These are phyloP conservation scores for Geotrupes spiniger DNA, from an alignment of 2,888 invertebrate genomes.

Conservation along the genomic window DNA sequence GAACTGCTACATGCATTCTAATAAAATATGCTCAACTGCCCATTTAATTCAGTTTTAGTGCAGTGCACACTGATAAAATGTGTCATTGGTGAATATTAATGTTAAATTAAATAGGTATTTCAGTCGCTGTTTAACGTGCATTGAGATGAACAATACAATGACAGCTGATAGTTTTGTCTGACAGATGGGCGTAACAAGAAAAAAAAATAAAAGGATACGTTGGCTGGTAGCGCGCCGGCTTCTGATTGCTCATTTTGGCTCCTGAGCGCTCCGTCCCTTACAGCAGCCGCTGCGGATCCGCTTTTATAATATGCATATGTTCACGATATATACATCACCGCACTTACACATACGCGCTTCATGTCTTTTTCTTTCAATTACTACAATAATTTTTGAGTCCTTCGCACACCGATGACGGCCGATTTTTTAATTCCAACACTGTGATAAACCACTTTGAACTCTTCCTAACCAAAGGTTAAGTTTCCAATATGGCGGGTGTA, in stretches of 20 bases:
- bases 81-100: too few species aligned
- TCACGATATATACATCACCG: slow-evolving; percentile 45
- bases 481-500: slow-evolving; percentile 51
- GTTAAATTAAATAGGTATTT: slow-evolving; percentile 13
- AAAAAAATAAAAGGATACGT: slow-evolving; percentile 62
- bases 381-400: slow-evolving; percentile 24
- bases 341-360: slow-evolving; percentile 38
- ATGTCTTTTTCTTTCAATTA: slow-evolving; percentile 36
- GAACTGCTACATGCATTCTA: slow-evolving; percentile 26
- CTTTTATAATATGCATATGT: slow-evolving; percentile 48
- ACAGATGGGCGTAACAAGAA: slow-evolving; percentile 45
- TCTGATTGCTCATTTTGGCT: slow-evolving; percentile 66
- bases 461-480: slow-evolving; percentile 50
- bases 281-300: slow-evolving; percentile 59
- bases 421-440: slow-evolving; percentile 37
- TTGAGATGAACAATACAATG: slow-evolving; percentile 11
- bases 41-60: not conserved
- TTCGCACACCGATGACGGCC: slow-evolving; percentile 34
- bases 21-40: slow-evolving; percentile 16
- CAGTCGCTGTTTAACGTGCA: slow-evolving; percentile 6
- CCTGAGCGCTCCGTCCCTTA: slow-evolving; percentile 59
- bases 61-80: not conserved
- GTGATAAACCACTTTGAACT: slow-evolving; percentile 40
- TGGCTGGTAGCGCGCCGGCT: slow-evolving; percentile 59
- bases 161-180: slow-evolving; percentile 38